Base-by-base conservation (phyloP, 1,140 invertebrate genomes). In the Coptotermes formosanus region DNA sequence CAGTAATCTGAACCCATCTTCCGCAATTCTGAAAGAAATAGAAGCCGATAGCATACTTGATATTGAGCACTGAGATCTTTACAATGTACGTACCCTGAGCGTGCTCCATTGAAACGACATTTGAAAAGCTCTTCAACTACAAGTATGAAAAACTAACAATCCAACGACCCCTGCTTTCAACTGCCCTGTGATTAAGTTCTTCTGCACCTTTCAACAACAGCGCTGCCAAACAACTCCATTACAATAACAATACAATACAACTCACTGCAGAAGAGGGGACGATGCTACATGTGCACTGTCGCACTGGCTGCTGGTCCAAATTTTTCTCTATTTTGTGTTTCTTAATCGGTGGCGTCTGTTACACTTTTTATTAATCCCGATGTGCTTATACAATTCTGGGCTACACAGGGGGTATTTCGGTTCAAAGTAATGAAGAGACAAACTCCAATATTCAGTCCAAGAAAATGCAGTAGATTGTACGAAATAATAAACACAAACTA, bases 61-160 rank as follows among this genome's bases (percentile, higher is more conserved):
- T 75, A 75, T 25, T 14, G 64, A 8, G 64, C n/a, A 75, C 30
- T 75, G 52, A 55, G 52, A 55, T 9, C 19, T 21, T 16, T 55
- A 55, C 64, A 75, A 3, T 25, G 12, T 75, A 75, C 9, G n/a
- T 75, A 75, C 1, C 64, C 64, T n/a, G 64, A 75, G 64, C 64
- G 64, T 75, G 64, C 64, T 55, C 52, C 52, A 55, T 55, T 55
- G 52, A 55, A 55, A 55, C 19, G 52, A 55, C 25, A 11, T n/a
- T 75, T 75, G 25, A n/a, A 75, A 75, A 30, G 64, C 64, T n/a
- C 64, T 75, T 75, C 64, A 75, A 75, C 25, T 75, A 30, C 64
- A 75, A 75, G 11, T 75, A 75, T 75, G 64, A 75, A 75, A 75
- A 75, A 75, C 64, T 75, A 75, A 75, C 64, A 75, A 75, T 30